Conservation (phyloP, 2,888 invertebrate species). For the Hipparchia sbordonii region DNA sequence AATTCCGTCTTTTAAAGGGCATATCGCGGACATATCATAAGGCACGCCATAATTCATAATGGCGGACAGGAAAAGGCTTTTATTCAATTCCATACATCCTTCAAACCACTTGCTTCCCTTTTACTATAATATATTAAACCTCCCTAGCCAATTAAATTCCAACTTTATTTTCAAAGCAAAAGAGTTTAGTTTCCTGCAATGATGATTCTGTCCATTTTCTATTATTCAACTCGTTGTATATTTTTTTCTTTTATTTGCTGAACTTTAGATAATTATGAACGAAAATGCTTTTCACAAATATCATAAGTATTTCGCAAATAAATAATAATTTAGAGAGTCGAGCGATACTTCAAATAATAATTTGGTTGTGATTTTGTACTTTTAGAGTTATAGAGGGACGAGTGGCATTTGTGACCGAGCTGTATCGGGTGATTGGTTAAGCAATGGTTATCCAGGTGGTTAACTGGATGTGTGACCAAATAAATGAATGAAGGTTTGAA, state of each 20-base stretch:
- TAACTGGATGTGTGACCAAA: too few relatives aligned
- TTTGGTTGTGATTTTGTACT: neutral
- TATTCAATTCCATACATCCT: constrained; percentile 28
- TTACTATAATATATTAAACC: constrained; percentile 18
- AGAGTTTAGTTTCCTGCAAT: neutral
- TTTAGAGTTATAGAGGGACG: too few relatives aligned
- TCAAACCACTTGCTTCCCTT: constrained; percentile 16
- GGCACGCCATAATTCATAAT: constrained; percentile 27
- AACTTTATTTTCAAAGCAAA: neutral
- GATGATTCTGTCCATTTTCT: neutral
- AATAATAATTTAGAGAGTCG: neutral
- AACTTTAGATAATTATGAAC: neutral
- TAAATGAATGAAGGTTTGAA: too few relatives aligned
- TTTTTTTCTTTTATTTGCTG: constrained; percentile 2
- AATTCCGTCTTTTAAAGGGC: neutral
- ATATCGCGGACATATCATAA: too few relatives aligned
- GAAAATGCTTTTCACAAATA: neutral
- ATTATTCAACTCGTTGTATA: neutral
- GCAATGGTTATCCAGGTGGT: too few relatives aligned
- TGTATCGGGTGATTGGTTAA: too few relatives aligned
- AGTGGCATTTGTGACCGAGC: too few relatives aligned
- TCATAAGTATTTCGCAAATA: too few relatives aligned
- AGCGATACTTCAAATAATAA: neutral
- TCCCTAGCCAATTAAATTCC: constrained; percentile 2
- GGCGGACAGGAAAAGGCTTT: constrained; percentile 34